Base-by-base conservation (phyloP, 2,113 vertebrate genomes). In the Callithrix jacchus region DNA sequence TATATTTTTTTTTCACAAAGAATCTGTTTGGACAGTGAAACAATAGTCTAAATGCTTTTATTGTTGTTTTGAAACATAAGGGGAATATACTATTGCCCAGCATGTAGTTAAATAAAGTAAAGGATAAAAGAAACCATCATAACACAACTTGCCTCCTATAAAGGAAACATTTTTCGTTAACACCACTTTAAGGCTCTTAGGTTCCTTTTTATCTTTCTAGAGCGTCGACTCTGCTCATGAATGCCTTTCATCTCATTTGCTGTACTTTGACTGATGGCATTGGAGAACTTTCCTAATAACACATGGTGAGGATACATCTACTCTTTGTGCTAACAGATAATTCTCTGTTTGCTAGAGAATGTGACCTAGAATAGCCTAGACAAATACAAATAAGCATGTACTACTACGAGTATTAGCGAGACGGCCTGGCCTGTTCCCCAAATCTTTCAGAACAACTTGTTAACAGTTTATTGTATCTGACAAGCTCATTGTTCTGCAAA, bases 101-200 rank as follows among this genome's bases (percentile, higher is more conserved):
- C 30, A 32, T 71, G 93, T 35, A 66, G 49, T 93, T 91, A 95
- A 83, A 92, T 82, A 95, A 92, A 49, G 37, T 70, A 93, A 92
- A 91, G 73, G 71, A 97, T 95, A 86, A 97, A 98, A 97, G 93
- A 93, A 95, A 92, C 79, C 73, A 88, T 80, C 73, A 23, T 58
- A 95, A 95, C n/a, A 49, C 47, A 88, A 94, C 74, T 89, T 79
- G 64, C 87, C 74, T 94, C 40, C 93, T 66, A 79, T 30, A 90
- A 97, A 94, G 81, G 70, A 97, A 93, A 93, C 81, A 58, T 17
- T 96, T 95, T 97, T 87, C 93, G 83, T 96, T 96, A 97, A 56
- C 54, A 86, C 92, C 82, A 96, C 92, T 95, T 87, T 86, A 82
- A 96, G 96, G 71, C 61, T 94, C 92, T 96, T 54, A 87, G 80